Evolutionary conservation across 2,113 vertebrate species (phyloP).

Genomic region (Chaetorhynchus papuensis): DNA sequence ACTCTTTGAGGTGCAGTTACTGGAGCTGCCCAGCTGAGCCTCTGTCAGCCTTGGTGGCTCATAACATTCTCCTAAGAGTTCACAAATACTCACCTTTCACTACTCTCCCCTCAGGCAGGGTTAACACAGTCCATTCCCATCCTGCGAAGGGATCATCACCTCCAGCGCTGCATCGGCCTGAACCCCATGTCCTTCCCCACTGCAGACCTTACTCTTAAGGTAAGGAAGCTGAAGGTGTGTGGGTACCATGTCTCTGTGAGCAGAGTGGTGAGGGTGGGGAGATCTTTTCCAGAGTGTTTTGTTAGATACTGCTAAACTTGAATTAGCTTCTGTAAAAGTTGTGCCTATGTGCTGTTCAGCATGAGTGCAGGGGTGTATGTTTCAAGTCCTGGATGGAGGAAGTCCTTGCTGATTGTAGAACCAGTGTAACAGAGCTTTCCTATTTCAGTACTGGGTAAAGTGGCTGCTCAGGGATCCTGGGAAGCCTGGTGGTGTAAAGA

Average conservation of each 20-base stretch:
- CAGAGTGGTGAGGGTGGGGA: background rate
- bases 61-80: background rate
- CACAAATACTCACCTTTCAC: background rate
- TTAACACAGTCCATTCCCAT: slow-evolving; percentile 91
- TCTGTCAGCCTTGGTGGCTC: background rate
- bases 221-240: slow-evolving; percentile 46
- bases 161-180: slow-evolving; percentile 90
- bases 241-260: background rate
- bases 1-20: background rate
- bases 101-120: slow-evolving; percentile 70
- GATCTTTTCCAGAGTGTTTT: background rate
- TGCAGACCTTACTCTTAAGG: slow-evolving; percentile 95
- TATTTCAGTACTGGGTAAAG: background rate
- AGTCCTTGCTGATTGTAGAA: background rate
- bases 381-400: background rate
- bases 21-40: background rate
- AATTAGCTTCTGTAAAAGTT: background rate
- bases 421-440: background rate
- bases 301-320: background rate
- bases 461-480: background rate
- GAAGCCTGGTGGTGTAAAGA: background rate
- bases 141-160: slow-evolving; percentile 90
- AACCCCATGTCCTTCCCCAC: slow-evolving; percentile 92
- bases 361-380: background rate
- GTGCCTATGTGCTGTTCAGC: accelerated